These are phyloP conservation scores for Ips typographus DNA, from an alignment of 1,140 invertebrate species.

Conservation along the genomic window DNA sequence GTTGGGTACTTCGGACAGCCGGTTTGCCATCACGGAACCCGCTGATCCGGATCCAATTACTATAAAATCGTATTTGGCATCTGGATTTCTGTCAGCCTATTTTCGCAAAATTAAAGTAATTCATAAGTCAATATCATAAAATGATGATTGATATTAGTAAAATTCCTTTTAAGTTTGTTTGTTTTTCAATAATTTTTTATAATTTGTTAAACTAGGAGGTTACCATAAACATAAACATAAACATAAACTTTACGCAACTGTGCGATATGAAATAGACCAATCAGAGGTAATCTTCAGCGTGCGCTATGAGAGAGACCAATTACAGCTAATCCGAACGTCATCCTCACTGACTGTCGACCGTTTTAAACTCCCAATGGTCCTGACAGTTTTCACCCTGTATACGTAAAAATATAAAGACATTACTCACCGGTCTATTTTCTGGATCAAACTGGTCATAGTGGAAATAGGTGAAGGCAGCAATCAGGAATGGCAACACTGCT, in stretches of 20 bases:
- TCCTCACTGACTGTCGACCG: too few relatives aligned
- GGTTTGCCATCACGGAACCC: constrained; percentile 81
- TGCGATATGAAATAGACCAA: too few relatives aligned
- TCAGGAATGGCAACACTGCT: constrained; percentile 73
- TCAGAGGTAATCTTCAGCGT: too few relatives aligned
- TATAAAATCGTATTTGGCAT: constrained; percentile 76
- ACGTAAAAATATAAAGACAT: constrained; percentile 36
- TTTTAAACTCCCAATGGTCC: too few relatives aligned
- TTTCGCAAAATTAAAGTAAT: background rate
- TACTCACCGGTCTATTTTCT: constrained; percentile 72
- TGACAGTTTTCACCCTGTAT: too few relatives aligned
- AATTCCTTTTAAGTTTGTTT: background rate
- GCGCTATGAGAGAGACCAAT: too few relatives aligned
- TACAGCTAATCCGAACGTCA: too few relatives aligned
- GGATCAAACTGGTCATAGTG: constrained; percentile 85
- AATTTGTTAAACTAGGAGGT: background rate
- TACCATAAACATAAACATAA: too few relatives aligned
- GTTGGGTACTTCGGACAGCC: constrained; percentile 75
- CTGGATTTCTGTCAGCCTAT: constrained; percentile 52
- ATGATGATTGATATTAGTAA: background rate
- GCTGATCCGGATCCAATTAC: constrained; percentile 83
- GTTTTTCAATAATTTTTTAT: constrained; percentile 30
- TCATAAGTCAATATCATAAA: background rate
- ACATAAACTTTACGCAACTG: too few relatives aligned
- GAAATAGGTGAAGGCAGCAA: constrained; percentile 79